Base-by-base conservation (phyloP, 2,797 vertebrate species). In the Florisuga fusca region DNA sequence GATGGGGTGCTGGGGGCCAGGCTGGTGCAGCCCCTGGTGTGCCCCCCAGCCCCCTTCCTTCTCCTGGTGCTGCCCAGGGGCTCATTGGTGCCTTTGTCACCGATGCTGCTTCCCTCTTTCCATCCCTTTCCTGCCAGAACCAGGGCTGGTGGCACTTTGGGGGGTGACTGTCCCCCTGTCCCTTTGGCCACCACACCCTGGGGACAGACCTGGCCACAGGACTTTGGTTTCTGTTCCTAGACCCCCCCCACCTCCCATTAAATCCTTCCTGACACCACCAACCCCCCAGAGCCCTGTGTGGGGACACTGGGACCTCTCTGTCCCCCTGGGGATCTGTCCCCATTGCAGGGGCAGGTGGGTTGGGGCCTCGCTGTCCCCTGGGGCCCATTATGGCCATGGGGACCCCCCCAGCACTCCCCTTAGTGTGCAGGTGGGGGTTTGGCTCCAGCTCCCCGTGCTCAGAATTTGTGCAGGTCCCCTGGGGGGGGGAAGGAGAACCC, bases 181-280 rank as follows among this genome's bases (percentile, higher is more conserved):
- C 51, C 61, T 14, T 1, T 2, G 3, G 2, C 2, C 29, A 12
- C 0, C 0, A 1, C 23, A 19, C 36, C 0, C 2, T 0, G 0
- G 38, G 14, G 62, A 21, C 6, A 31, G 15, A 9, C 25, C 4
- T 20, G 20, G 12, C 29, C 0, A 4, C 48, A 6, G 75, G 13
- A 8, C 11, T 17, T 25, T 0, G 0, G 2, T 26, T 6, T 31
- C 11, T 2, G 17, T 7, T 29, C 17, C 34, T 33, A 6, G 16
- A 4, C 15, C 27, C 23, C 11, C 1, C 2, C 1, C 10, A 4
- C 18, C 2, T 1, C 12, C 5, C 22, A 8, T 26, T 3, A 5
- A 1, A 26, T 11, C 33, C 33, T 36, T 9, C 1, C 15, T 50
- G 1, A 3, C 1, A 3, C 8, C 15, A 16, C 18, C 6, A 20